Base-by-base conservation (phyloP, 2,113 vertebrate species). In the Trematomus loennbergii region DNA sequence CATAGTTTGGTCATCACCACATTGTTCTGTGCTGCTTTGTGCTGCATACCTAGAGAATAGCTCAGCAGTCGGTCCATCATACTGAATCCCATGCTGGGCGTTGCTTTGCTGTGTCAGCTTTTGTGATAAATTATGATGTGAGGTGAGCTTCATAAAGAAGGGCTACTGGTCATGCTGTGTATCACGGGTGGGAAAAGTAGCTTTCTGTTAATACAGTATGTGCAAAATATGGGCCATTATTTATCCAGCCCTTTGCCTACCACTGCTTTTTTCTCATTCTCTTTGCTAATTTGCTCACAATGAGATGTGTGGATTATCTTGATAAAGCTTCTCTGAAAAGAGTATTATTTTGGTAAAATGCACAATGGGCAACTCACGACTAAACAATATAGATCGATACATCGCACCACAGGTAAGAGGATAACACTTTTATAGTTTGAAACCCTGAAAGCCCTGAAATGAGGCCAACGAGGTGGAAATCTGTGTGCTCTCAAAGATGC, bases 21-120 rank as follows among this genome's bases (percentile, higher is more conserved):
- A 46, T 40, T 29, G 64, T 61, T 67, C 29, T 76, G 46, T 65
- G 52, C 17, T 40, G 36, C 18, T 45, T 53, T 46, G 46, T 52
- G 17, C 53, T 50, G 29, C 17, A 18, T 60, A 25, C 73, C 18
- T 81, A 40, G 15, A 12, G 25, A 16, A 77, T 9, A 72, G 52
- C 61, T 84, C 22, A 9, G 46, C 53, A 54, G 45, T 68, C 40
- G 25, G 62, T n/a, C 13, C 3, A 12, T 48, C 15, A 40, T 40
- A 12, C 18, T 25, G 13, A 36, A 50, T 58, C 46, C 1, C 40
- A 75, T 75, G 52, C 59, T 69, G 78, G 62, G 17, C 33, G 13
- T 70, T 79, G 61, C 46, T 79, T 82, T 73, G 72, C 67, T 76
- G 29, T 68, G 66, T 61, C 78, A 71, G 67, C 70, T 61, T 54